Evolutionary conservation across 2,888 invertebrate genomes (phyloP), one percentile per base, ranked within the genome.

Genomic region (Holacanthella duospinosa): DNA sequence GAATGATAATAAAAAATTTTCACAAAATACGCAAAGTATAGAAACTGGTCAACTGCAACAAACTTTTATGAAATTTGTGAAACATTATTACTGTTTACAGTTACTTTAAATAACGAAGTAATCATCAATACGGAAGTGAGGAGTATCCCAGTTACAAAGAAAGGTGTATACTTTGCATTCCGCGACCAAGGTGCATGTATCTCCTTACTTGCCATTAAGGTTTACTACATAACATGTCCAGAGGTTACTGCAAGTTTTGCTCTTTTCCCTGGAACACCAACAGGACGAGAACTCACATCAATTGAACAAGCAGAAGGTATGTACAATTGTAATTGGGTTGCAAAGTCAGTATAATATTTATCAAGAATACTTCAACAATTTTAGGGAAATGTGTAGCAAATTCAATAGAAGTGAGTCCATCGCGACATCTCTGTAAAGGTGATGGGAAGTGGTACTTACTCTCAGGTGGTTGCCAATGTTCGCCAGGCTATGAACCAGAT

Each of bases 131-230:
- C 92, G 1, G 93, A 94, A 79, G 87, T 92, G 0, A 90, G 93
- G 77, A 90, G 90, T 72, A 91, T 93, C 74, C 89, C 94, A 19
- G 90, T 96, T 19, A 90, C 89, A 65, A 93, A 93, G 76, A 88
- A 90, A 77, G 95, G 96, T 53, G 93, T 97, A 9, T 96, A 96
- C 77, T 95, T 99, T 78, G 96, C 97, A 29, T 94, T 99, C 78
- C 85, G 94, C 75, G 99, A 99, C 79, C 93, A 94, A 77, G 97
- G 97, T 12, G 95, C 96, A 4, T 99, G 99, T 78, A 92, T 96
- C 73, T 95, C 95, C 48, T 85, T 99, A 43, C 81, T 97, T 58
- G 93, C 95, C 58, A 91, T 97, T 36, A 93, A 86, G 78, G 82
- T 97, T 21, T 97, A 93, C 79, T 97, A 96, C 78, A 89, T 95